Conservation (phyloP, 2,113 vertebrate species). For the Bagarius yarrelli region DNA sequence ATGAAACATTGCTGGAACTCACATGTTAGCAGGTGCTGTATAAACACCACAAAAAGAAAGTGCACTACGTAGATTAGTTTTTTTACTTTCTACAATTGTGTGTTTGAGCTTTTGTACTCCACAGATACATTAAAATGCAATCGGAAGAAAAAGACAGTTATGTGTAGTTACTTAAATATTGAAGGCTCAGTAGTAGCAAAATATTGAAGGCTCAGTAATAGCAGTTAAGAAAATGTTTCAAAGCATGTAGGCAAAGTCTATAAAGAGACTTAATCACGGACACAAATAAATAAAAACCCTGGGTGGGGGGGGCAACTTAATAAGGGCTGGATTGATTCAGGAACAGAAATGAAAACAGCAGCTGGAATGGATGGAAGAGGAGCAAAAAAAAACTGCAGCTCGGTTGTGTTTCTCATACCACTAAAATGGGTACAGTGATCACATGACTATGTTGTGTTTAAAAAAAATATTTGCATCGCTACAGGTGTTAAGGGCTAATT, state of each 20-base stretch:
- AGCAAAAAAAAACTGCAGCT: conserved; percentile 46
- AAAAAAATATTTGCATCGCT: background rate
- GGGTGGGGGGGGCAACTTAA: conserved; percentile 28
- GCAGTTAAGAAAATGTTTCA: conserved; percentile 44
- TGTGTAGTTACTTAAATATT: conserved; percentile 35
- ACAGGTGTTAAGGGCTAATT: background rate
- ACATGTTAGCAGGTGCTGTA: background rate
- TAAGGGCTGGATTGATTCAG: conserved; percentile 30
- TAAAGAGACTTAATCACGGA: conserved; percentile 39
- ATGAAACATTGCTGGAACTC: background rate
- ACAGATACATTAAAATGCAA: conserved; percentile 10
- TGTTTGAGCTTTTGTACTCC: background rate
- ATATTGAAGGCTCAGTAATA: too few species aligned
- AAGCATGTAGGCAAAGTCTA: conserved; percentile 38
- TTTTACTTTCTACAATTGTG: background rate
- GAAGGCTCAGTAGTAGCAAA: conserved; percentile 29
- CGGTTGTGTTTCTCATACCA: conserved; percentile 1
- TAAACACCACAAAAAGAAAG: background rate
- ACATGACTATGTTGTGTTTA: background rate
- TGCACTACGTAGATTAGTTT: background rate
- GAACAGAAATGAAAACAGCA: conserved; percentile 8
- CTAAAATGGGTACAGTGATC: background rate
- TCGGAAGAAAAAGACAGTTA: conserved; percentile 27
- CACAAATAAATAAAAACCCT: conserved; percentile 44
- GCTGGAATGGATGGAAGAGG: conserved; percentile 18